These are phyloP conservation scores for Caloenas nicobarica DNA, from an alignment of 2,113 vertebrate species.

Conservation along the genomic window DNA sequence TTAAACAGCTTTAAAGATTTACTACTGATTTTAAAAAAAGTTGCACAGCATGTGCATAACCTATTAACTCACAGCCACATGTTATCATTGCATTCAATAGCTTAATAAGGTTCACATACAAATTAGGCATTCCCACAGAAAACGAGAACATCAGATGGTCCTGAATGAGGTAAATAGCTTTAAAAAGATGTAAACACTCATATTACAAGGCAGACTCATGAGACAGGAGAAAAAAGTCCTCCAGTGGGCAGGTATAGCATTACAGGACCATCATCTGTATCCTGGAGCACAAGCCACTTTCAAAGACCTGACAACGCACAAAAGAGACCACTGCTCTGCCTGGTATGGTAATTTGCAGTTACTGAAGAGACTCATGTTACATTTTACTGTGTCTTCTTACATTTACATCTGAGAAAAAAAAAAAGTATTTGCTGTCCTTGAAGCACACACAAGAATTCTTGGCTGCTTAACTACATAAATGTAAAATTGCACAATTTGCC, in stretches of 20 bases:
- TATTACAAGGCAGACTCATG: not conserved
- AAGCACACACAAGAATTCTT: not conserved
- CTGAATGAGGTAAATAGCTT: not conserved
- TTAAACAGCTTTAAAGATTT: constrained; percentile 8
- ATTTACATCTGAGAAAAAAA: not conserved
- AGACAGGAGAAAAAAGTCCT: not conserved
- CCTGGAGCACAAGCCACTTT: not conserved
- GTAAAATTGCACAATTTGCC: constrained; percentile 9
- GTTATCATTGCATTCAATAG: not conserved
- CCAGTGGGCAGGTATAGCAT: not conserved
- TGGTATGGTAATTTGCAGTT: not conserved
- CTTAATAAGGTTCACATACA: not conserved
- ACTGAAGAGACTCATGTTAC: not conserved
- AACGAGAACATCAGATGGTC: not conserved
- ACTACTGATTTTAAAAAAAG: not conserved
- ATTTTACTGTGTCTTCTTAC: not conserved
- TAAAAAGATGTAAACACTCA: not conserved
- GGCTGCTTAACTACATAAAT: not conserved
- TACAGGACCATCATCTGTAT: not conserved
- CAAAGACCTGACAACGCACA: not conserved
- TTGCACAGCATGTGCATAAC: not conserved
- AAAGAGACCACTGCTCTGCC: not conserved
- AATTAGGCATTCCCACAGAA: not conserved
- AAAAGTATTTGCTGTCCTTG: not conserved
- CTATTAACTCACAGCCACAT: not conserved